Evolutionary conservation across 1,140 invertebrate genomes (phyloP).

Genomic region (Glossosoma conforme): DNA sequence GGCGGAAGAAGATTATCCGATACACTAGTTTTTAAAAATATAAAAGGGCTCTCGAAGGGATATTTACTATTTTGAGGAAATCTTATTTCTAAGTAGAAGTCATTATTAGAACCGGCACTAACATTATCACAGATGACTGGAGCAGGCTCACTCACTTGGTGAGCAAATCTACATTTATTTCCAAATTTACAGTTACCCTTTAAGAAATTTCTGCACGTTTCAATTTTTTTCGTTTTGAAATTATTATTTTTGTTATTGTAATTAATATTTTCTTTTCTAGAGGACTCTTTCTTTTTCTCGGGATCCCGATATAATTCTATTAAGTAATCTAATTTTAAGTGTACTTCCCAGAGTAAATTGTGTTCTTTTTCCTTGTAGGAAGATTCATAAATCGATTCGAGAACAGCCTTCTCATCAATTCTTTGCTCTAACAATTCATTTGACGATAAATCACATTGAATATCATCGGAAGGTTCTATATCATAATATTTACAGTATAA

Average conservation of each 20-base stretch:
- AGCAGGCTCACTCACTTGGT: conserved; percentile 49
- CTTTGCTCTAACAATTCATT: conserved; percentile 58
- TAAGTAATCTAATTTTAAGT: conserved; percentile 62
- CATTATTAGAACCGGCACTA: conserved; percentile 30
- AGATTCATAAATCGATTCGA: conserved; percentile 69
- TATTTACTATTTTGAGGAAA: conserved; percentile 65
- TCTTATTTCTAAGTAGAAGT: conserved; percentile 64
- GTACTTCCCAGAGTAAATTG: conserved; percentile 61
- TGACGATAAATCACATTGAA: conserved; percentile 40
- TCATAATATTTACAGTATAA: conserved; percentile 66
- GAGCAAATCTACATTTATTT: conserved; percentile 66
- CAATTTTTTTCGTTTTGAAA: conserved; percentile 52
- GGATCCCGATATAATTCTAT: conserved; percentile 55
- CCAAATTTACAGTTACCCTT: conserved; percentile 65
- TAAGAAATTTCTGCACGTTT: conserved; percentile 62
- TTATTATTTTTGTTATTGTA: conserved; percentile 38
- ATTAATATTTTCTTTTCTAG: conserved; percentile 40
- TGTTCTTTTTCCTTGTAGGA: conserved; percentile 60
- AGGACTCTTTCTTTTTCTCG: conserved; percentile 38
- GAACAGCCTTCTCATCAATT: conserved; percentile 62
- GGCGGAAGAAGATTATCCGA: conserved; percentile 53
- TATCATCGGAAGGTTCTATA: conserved; percentile 40
- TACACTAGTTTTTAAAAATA: conserved; percentile 59
- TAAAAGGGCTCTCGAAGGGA: conserved; percentile 64
- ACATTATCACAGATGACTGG: conserved; percentile 36